phyloP scores from a whole-genome alignment of 2,888 invertebrate genomes.

The Agapostemon virescens region DNA sequence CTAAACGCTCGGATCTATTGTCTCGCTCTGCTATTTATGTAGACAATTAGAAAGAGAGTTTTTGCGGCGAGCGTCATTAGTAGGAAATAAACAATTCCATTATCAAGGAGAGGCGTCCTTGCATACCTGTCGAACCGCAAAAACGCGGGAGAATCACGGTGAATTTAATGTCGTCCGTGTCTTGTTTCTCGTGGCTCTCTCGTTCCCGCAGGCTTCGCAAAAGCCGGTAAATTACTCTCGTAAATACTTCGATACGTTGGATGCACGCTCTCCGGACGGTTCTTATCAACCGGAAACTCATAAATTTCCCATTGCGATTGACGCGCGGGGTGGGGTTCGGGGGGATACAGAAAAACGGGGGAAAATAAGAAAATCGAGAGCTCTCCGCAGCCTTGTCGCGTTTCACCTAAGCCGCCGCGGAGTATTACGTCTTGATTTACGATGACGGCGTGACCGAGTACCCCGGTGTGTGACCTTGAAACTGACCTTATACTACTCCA shows the following conservation, averaged over 20 bases:
- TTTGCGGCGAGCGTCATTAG: not conserved
- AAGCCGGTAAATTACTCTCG: constrained; percentile 10
- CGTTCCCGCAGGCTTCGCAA: not conserved
- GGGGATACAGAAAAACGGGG: constrained; percentile 4
- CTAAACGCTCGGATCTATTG: not conserved
- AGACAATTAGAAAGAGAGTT: constrained; percentile 3
- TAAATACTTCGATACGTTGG: constrained; percentile 18
- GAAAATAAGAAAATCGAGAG: constrained; percentile 8
- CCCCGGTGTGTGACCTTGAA: constrained; percentile 45
- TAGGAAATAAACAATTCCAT: constrained; percentile 17
- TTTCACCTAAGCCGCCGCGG: not conserved
- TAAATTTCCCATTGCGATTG: constrained; percentile 27
- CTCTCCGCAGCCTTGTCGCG: not conserved
- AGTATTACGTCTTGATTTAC: constrained; percentile 48
- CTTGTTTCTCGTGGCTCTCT: not conserved
- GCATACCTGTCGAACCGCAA: constrained; percentile 14
- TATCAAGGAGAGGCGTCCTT: constrained; percentile 6
- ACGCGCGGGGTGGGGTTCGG: too few species aligned
- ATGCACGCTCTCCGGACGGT: not conserved
- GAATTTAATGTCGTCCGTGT: constrained; percentile 9
- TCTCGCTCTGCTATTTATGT: constrained; percentile 1
- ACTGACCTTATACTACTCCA: constrained; percentile 36
- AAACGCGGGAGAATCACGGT: constrained; percentile 13
- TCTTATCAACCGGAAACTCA: constrained; percentile 25
- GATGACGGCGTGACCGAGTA: constrained; percentile 37